Percentiles rank a stretch among this genome's conserved stretches.
Conservation (phyloP, 35 echinoderm and acorn worm species). For the Ophiothrix spiculata region DNA sequence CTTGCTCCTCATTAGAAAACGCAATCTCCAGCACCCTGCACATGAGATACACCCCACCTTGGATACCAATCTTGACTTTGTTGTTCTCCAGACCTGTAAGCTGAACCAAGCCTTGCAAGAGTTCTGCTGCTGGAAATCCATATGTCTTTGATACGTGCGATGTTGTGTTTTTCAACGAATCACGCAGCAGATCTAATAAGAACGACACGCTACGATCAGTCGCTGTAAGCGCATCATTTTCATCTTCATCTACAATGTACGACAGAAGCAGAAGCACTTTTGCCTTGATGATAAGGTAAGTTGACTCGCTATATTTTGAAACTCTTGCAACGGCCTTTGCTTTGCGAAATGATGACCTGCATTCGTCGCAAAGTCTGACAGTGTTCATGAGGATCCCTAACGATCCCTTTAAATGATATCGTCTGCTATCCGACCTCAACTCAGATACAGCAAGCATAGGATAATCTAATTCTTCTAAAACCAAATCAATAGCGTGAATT, state of each 20-base stretch:
- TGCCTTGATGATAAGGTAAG: conserved; percentile 55
- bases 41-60: conserved; percentile 30
- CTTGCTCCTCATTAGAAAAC: conserved; percentile 27
- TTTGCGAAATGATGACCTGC: conserved; percentile 27
- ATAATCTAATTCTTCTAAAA: conserved; percentile 50
- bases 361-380: conserved; percentile 9
- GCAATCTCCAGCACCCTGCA: conserved; percentile 2
- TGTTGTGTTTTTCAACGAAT: conserved; percentile 43
- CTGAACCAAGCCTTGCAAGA: conserved; percentile 39
- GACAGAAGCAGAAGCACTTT: conserved; percentile 38
- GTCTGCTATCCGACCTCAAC: conserved; percentile 29
- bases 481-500: conserved; percentile 4
- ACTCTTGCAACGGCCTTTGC: conserved; percentile 26
- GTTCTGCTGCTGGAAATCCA: conserved; percentile 41
- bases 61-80: conserved; percentile 56
- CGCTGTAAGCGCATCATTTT: conserved; percentile 24
- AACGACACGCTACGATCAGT: conserved; percentile 32
- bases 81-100: conserved; percentile 48
- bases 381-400: conserved; percentile 59
- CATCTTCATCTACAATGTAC: conserved; percentile 53
- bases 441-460: conserved; percentile 43
- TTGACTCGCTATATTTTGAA: conserved; percentile 13
- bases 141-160: conserved; percentile 50
- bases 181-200: conserved; percentile 48
- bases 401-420: conserved; percentile 51